Conservation (phyloP, 2,888 invertebrate species). For the Eupithecia tripunctaria region DNA sequence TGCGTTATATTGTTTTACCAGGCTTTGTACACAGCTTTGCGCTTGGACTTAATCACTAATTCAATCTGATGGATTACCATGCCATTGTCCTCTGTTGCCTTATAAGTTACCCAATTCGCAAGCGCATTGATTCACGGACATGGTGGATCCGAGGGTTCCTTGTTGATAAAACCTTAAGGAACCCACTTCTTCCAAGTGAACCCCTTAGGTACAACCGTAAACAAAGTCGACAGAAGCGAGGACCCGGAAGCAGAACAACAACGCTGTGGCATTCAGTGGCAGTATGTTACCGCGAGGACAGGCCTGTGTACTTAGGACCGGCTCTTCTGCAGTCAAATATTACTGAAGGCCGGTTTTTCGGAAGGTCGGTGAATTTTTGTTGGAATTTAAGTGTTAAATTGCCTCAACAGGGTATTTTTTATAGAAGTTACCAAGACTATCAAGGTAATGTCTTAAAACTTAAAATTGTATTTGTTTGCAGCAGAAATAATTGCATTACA, state of each 20-base stretch:
- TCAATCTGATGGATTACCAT: neutral
- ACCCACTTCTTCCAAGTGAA: neutral
- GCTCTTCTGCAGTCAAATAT: conserved; percentile 33
- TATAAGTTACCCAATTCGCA: neutral
- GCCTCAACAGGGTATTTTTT: neutral
- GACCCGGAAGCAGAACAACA: conserved; percentile 50
- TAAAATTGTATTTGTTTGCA: no score
- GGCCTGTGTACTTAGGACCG: conserved; percentile 53
- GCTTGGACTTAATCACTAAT: neutral
- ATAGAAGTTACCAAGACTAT: neutral
- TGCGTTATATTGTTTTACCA: no score
- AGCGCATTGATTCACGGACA: neutral
- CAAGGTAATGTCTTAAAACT: neutral
- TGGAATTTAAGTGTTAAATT: neutral
- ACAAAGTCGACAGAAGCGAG: conserved; percentile 34
- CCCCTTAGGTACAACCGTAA: neutral
- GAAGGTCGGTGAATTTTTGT: neutral
- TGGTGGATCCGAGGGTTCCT: neutral
- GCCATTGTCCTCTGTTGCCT: neutral
- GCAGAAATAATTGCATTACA: no score
- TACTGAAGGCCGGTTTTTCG: conserved; percentile 11
- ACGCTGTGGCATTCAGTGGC: conserved; percentile 11
- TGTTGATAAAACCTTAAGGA: neutral
- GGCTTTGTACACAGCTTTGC: no score
- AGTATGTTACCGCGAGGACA: conserved; percentile 5